Evolutionary conservation across 2,113 vertebrate species (phyloP), one percentile per base, ranked within the genome.

Genomic region (human (Homo sapiens)): DNA sequence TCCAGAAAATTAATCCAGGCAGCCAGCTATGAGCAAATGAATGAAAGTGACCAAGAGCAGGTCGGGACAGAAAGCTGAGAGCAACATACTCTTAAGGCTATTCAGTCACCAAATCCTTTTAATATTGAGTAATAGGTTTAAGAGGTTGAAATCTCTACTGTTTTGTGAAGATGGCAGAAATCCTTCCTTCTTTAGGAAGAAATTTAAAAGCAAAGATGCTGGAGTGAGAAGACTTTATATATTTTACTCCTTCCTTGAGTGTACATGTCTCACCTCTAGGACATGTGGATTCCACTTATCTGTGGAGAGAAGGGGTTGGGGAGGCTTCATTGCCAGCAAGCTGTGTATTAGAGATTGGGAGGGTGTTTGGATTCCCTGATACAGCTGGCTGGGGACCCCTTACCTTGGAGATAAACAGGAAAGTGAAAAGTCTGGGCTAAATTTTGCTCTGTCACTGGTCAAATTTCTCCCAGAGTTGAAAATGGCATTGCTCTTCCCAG

Each of bases 1-100:
- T 96, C 96, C 94, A 98, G 97, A 98, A 98, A 98, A 98, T 98
- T 97, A 98, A 98, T 98, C 98, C 97, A 98, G 98, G 98, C 97
- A 90, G 97, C 96, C 98, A 98, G 97, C 96, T 98, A 96, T 95
- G 94, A 98, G 93, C 96, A 98, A 98, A 98, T 98, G 98, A 98
- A 98, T 97, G 95, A 92, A 98, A 98, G 95, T 98, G 98, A 98
- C 98, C 98, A 98, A 98, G 97, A 97, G 90, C 94, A 98, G 76
- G 95, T 35, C 78, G 48, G 95, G 97, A 94, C 85, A 95, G 96
- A 98, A 90, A 97, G 96, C 5, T 3, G 97, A 95, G 94, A 86
- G 96, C 90, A 97, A 97, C 97, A 55, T 22, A 57, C 90, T 97
- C 78, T 95, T 92, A 84, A 97, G 94, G 87, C 50, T 97, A 92